phyloP scores from a whole-genome alignment of 2,113 vertebrate species.

The Gadus macrocephalus region DNA sequence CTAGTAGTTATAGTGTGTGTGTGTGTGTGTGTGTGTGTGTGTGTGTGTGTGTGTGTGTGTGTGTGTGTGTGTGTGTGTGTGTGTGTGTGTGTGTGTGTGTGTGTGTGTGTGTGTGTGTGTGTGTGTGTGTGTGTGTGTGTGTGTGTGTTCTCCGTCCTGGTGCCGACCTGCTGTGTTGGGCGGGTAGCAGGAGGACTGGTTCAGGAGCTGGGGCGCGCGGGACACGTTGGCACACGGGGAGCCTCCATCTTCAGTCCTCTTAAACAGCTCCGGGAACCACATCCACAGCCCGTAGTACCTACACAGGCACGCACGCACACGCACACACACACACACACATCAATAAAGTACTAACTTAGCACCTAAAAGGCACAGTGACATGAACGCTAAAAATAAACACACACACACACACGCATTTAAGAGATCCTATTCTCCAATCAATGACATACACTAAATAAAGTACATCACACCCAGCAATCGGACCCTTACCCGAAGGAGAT shows the following conservation, averaged over 20 bases:
- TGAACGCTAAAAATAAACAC: too few species aligned
- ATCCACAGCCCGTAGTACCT: conserved; percentile 78
- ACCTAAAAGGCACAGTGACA: too few species aligned
- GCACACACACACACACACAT: conserved; percentile 4
- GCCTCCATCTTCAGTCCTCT: conserved; percentile 56
- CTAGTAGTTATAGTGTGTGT: too few species aligned
- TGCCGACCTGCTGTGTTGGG: conserved; percentile 66
- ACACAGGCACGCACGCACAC: conserved; percentile 11
- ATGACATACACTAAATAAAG: too few species aligned
- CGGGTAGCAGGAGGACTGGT: conserved; percentile 65
- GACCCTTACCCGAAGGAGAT: conserved; percentile 73
- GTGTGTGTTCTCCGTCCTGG: too few species aligned
- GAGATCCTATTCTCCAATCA: too few species aligned
- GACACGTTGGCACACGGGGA: conserved; percentile 63
- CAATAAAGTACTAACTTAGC: not conserved
- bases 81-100: too few species aligned
- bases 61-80: not conserved
- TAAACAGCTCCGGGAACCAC: conserved; percentile 75
- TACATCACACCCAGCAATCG: too few species aligned
- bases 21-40: too few species aligned
- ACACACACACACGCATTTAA: too few species aligned
- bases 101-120: too few species aligned
- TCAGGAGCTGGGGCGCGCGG: conserved; percentile 5
- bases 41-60: too few species aligned
- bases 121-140: not conserved